Evolutionary conservation across 2,797 vertebrate genomes (phyloP), one percentile per base, ranked within the genome.

Genomic region (Cynopterus sphinx): DNA sequence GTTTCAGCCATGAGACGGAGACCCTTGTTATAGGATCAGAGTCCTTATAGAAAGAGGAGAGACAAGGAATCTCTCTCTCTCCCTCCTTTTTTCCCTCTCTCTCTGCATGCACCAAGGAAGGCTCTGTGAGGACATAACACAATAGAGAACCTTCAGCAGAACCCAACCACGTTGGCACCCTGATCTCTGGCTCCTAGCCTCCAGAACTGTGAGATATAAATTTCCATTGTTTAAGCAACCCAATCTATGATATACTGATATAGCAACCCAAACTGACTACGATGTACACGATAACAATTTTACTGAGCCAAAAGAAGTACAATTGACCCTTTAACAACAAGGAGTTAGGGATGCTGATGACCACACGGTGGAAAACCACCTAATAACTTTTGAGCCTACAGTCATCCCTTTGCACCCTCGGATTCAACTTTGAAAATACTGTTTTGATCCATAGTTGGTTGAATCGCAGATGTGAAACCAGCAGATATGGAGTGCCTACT

Each of bases 1-100:
- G 67, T 46, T 86, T 79, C 73, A 24, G n/a, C 39, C 73, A 55
- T 22, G 39, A 41, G 31, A 67, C 28, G n/a, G 5, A 19, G 28
- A 21, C 26, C 46, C 26, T 95, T 8, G 24, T 33, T 49, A 65
- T 57, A 26, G 43, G 57, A 73, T 65, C 57, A 73, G 46, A 63
- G 36, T 31, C 71, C 19, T 78, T 36, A 22, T 63, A 86, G 19
- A 77, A 94, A 63, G 31, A 90, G 73, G 63, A 63, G 24, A 28
- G 36, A 73, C 46, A 57, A 61, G 31, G 31, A 46, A 2, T 36
- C 59, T 75, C 49, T 43, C 28, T 75, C n/a, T 63, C 33, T 67
- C 24, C 36, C 15, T 46, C 49, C 17, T 74, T 10, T 70, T n/a
- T 70, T 3, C 19, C 65, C 19, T 71, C 5, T 57, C 36, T 61